phyloP scores from a whole-genome alignment of 2,797 vertebrate species.

The Paguma larvata region DNA sequence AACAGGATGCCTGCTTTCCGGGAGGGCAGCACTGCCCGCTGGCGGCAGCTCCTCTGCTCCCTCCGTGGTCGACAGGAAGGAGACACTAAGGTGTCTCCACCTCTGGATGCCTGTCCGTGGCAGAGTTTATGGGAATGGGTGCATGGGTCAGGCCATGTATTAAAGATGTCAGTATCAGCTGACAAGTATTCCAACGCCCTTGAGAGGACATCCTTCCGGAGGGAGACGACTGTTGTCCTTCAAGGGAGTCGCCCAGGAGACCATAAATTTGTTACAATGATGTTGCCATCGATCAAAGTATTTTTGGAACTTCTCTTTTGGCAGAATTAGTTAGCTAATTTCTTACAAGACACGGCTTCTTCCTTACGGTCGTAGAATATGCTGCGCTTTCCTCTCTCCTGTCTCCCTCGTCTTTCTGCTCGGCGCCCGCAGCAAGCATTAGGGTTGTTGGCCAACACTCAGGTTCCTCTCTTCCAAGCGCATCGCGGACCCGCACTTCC shows the following conservation, averaged over 20 bases:
- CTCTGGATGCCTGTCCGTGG: neutral
- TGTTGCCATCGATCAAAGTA: neutral
- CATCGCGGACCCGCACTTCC: fast-evolving
- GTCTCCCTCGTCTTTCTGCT: neutral
- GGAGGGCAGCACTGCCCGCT: neutral
- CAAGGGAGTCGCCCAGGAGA: neutral
- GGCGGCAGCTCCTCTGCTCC: neutral
- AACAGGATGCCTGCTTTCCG: neutral
- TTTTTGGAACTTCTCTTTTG: neutral
- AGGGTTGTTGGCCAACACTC: fast-evolving
- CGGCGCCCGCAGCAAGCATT: fast-evolving
- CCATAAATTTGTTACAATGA: neutral
- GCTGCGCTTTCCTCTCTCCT: neutral
- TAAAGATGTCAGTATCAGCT: neutral
- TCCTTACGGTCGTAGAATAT: fast-evolving
- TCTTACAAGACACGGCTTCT: neutral
- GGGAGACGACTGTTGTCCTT: slow-evolving; percentile 20
- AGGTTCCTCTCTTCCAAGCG: neutral
- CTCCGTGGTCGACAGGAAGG: neutral
- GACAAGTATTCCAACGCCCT: neutral
- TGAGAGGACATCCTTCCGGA: neutral
- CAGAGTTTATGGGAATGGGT: neutral
- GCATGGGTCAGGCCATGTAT: neutral
- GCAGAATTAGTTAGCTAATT: neutral
- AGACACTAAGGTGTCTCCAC: neutral